Evolutionary conservation across 2,888 invertebrate species (phyloP), one percentile per base, ranked within the genome.

Genomic region (Cataglyphis cursor): DNA sequence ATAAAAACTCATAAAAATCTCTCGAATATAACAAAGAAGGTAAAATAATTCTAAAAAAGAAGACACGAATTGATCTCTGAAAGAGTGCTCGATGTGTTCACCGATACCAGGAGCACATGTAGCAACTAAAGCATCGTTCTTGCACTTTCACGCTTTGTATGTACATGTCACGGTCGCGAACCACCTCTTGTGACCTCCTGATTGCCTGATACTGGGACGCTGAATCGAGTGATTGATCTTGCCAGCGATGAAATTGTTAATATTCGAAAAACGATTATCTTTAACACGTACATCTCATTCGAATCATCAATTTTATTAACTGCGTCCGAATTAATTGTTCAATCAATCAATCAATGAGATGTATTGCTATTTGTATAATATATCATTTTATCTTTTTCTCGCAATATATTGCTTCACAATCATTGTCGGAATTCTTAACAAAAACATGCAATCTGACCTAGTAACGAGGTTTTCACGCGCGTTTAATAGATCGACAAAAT

Each of bases 31-130:
- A 48, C 1, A 48, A 6, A 48, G 18, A 51, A 51, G 6, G 6
- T 51, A n/a, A n/a, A 48, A 51, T 8, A 15, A n/a, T 44, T 15
- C 18, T 2, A 51, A 51, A 51, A 73, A 72, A 48, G 24, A 59
- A 81, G 48, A 15, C 65, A 83, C 31, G 76, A 83, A 82, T 80
- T 83, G 84, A 83, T 85, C 84, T 88, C 86, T 78, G 85, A 85
- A 92, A 93, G 91, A 89, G 90, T 90, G 89, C 91, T 89, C 88
- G 86, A 90, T 89, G 87, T 88, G 95, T 95, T 94, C 94, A 94
- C 94, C 93, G 92, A 91, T 94, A 94, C 93, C 95, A 95, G 95
- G 95, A 93, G 92, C 91, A 88, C 91, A 91, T 90, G 86, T 89
- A 78, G 81, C 82, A 35, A 35, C 10, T 35, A 75, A 65, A 87